phyloP scores from a whole-genome alignment of 64 coral and sea anemone species.

The Actinia equina region DNA sequence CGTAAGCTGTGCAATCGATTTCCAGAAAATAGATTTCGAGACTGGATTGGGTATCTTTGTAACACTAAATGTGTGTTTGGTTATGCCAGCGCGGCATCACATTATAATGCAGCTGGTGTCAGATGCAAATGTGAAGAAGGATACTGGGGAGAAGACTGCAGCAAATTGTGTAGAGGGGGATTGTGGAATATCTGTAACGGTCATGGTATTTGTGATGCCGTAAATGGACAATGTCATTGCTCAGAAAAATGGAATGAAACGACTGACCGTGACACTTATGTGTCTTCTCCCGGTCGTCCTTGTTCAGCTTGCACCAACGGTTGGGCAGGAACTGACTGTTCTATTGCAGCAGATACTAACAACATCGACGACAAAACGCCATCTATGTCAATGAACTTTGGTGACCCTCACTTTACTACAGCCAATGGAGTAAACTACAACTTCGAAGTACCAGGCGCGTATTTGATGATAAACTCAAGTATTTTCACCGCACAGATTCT shows the following conservation, averaged over 20 bases:
- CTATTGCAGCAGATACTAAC: slow-evolving; percentile 46
- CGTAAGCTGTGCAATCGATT: slow-evolving; percentile 80
- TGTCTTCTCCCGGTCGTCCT: neutral
- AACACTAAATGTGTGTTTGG: slow-evolving; percentile 73
- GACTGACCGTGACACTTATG: slow-evolving; percentile 1
- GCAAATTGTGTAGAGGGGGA: slow-evolving; percentile 73
- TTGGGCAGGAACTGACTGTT: slow-evolving; percentile 70
- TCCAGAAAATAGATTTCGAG: slow-evolving; percentile 44
- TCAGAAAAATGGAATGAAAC: slow-evolving; percentile 66
- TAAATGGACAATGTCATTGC: slow-evolving; percentile 71
- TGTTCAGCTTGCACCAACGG: slow-evolving; percentile 64
- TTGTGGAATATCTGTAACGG: slow-evolving; percentile 76
- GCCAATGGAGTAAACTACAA: slow-evolving; percentile 76
- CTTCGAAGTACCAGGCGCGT: slow-evolving; percentile 79
- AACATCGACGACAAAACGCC: slow-evolving; percentile 24
- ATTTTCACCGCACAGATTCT: slow-evolving; percentile 52
- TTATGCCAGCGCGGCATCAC: slow-evolving; percentile 20
- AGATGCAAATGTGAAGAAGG: slow-evolving; percentile 68
- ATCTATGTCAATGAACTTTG: slow-evolving; percentile 68
- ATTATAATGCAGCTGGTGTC: neutral
- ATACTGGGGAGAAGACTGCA: slow-evolving; percentile 91
- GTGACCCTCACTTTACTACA: slow-evolving; percentile 94
- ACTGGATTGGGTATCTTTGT: slow-evolving; percentile 76
- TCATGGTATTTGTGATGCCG: slow-evolving; percentile 63
- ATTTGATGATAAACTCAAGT: slow-evolving; percentile 44